These are phyloP conservation scores for Percina caprodes DNA, from an alignment of 2,113 vertebrate species.

Conservation along the genomic window DNA sequence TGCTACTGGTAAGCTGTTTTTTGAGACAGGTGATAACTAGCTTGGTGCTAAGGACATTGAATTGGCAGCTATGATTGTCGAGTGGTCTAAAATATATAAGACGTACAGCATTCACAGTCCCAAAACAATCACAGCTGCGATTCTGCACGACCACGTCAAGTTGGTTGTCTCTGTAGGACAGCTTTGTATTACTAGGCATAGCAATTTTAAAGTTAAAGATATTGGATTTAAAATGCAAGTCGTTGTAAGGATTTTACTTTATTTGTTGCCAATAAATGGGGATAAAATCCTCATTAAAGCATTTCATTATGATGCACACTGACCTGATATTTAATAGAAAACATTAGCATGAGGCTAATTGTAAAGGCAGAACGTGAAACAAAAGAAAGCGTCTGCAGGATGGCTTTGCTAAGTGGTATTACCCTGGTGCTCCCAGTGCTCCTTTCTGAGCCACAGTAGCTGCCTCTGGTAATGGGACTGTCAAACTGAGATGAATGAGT, in stretches of 20 bases:
- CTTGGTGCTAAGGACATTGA: slow-evolving; percentile 1
- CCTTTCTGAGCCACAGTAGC: slow-evolving; percentile 74
- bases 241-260: not conserved
- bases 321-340: slow-evolving; percentile 24
- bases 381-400: slow-evolving; percentile 54
- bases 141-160: slow-evolving; percentile 18
- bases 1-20: slow-evolving; percentile 92
- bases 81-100: slow-evolving; percentile 31
- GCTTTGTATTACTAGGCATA: not conserved
- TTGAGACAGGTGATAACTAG: not conserved
- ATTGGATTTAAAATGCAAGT: slow-evolving; percentile 21
- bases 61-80: slow-evolving; percentile 6
- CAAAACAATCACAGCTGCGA: slow-evolving; percentile 34
- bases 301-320: slow-evolving; percentile 1
- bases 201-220: slow-evolving; percentile 1
- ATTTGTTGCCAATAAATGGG: not conserved
- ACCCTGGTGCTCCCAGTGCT: slow-evolving; percentile 71
- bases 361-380: slow-evolving; percentile 34
- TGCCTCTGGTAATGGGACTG: slow-evolving; percentile 80
- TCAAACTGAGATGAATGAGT: slow-evolving; percentile 80
- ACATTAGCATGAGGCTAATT: slow-evolving; percentile 63
- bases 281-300: slow-evolving; percentile 14
- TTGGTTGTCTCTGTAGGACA: slow-evolving; percentile 26
- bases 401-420: slow-evolving; percentile 71
- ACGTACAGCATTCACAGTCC: slow-evolving; percentile 6